A percentile compares a stretch with the other conserved stretches of the same genome.
Evolutionary conservation across 2,888 invertebrate genomes (phyloP).

Genomic region (Drosophila longiperda): DNA sequence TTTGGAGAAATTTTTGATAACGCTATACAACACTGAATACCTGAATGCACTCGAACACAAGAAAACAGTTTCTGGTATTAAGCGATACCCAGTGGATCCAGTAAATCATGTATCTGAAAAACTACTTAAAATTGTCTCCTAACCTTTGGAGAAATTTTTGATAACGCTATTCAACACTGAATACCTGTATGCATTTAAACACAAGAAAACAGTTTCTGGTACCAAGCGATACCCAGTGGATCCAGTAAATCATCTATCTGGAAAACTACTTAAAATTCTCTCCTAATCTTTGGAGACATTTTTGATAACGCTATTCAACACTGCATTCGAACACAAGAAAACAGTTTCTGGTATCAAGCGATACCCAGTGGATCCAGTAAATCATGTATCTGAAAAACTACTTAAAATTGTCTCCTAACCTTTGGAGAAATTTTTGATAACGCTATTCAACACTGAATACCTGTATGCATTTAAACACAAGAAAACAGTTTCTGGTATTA

Average conservation of each 20-base stretch:
- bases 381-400: constrained; percentile 59
- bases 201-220: not conserved
- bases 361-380: constrained; percentile 53
- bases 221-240: constrained; percentile 36
- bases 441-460: not conserved
- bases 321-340: constrained; percentile 1
- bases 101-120: constrained; percentile 62
- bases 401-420: constrained; percentile 60
- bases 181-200: constrained; percentile 12
- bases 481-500: not conserved
- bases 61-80: not conserved
- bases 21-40: not conserved
- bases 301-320: not conserved
- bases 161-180: not conserved
- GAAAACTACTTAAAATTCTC: constrained; percentile 61
- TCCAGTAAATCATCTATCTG: constrained; percentile 60
- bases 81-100: constrained; percentile 46
- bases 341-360: not conserved
- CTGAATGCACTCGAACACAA: constrained; percentile 14
- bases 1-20: constrained; percentile 35
- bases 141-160: constrained; percentile 45
- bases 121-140: constrained; percentile 58
- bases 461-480: constrained; percentile 14
- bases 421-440: constrained; percentile 35
- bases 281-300: constrained; percentile 51